These are phyloP conservation scores for Pterostichus niger DNA, from an alignment of 2,888 invertebrate species.

Conservation along the genomic window DNA sequence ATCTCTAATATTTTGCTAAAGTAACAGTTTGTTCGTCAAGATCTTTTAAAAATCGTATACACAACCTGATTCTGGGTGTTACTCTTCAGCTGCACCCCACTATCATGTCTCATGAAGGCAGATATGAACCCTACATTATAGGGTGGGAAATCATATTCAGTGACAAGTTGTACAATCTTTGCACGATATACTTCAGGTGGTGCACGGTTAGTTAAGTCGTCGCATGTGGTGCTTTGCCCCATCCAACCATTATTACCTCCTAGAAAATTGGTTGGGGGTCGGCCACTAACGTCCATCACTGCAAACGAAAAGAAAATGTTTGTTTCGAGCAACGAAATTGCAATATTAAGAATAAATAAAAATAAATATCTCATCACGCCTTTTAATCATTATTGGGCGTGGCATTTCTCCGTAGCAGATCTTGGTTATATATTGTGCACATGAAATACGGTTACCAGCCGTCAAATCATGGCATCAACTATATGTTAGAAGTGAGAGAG, in stretches of 20 bases:
- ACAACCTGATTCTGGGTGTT: constrained; percentile 75
- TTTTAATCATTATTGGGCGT: too few species aligned
- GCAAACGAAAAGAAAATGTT: constrained; percentile 67
- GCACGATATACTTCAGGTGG: constrained; percentile 72
- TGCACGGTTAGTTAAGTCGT: constrained; percentile 73
- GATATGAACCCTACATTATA: constrained; percentile 75
- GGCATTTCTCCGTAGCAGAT: too few species aligned
- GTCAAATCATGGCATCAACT: too few species aligned
- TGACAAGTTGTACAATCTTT: constrained; percentile 71
- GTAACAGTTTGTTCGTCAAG: too few species aligned
- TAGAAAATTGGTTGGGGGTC: constrained; percentile 79
- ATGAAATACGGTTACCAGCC: too few species aligned
- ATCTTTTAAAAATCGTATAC: too few species aligned
- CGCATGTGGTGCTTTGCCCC: constrained; percentile 79
- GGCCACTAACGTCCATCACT: constrained; percentile 81
- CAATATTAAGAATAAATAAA: too few species aligned
- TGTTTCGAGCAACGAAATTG: too few species aligned
- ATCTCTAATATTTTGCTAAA: too few species aligned
- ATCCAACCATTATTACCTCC: constrained; percentile 82
- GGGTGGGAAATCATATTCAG: constrained; percentile 75
- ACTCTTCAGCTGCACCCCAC: constrained; percentile 76
- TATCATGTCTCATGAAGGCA: constrained; percentile 76
- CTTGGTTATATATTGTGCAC: too few species aligned
- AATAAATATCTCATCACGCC: too few species aligned
- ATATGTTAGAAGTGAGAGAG: too few species aligned